Percentiles rank a stretch among this genome's conserved stretches.
Conservation (phyloP, 2,797 vertebrate genomes). For the Manis pentadactyla region DNA sequence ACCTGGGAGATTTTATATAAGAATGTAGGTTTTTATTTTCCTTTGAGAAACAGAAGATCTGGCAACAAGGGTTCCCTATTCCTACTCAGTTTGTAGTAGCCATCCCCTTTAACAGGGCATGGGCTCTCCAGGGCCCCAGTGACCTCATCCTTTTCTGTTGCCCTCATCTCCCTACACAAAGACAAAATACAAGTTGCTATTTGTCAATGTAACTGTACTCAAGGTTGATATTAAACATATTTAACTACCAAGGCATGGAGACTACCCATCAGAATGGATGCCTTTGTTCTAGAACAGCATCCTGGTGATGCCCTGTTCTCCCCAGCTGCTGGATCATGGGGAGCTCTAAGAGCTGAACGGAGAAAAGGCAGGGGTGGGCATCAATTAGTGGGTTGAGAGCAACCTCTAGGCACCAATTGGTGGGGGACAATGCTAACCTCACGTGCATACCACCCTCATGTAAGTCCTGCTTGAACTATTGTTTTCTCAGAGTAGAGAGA, state of each 20-base stretch:
- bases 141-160: not conserved
- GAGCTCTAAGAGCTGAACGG: not conserved
- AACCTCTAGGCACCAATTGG: not conserved
- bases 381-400: not conserved
- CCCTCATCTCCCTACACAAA: not conserved
- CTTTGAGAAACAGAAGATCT: slow-evolving; percentile 22
- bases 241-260: not conserved
- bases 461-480: not conserved
- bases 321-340: not conserved
- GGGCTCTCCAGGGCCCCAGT: not conserved
- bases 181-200: not conserved
- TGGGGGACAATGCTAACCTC: not conserved
- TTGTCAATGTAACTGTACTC: not conserved
- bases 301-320: not conserved
- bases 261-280: not conserved
- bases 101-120: not conserved
- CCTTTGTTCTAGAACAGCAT: not conserved
- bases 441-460: not conserved
- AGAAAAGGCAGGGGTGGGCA: not conserved
- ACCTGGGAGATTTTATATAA: slow-evolving; percentile 11
- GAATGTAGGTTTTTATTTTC: slow-evolving; percentile 22
- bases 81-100: not conserved
- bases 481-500: not conserved
- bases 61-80: not conserved
- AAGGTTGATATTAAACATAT: not conserved